These are phyloP conservation scores for Agrochola lota DNA, from an alignment of 2,888 invertebrate species.

Conservation along the genomic window DNA sequence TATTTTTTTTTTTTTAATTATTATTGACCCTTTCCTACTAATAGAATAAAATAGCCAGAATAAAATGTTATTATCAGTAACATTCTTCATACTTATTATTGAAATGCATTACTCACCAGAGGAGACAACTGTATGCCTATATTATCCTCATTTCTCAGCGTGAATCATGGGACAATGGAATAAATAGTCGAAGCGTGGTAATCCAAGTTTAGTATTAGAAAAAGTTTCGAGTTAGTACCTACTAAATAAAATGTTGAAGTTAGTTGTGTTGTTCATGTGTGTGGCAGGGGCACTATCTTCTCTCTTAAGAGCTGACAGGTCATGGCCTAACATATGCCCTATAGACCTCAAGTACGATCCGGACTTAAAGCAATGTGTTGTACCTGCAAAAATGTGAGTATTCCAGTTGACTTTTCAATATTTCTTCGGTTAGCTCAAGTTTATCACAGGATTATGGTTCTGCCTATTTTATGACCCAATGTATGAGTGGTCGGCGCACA, in stretches of 20 bases:
- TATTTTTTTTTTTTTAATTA: too few relatives aligned
- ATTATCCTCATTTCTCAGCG: slow-evolving; percentile 17
- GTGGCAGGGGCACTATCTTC: slow-evolving; percentile 16
- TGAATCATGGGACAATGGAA: slow-evolving; percentile 15
- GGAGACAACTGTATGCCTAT: neutral
- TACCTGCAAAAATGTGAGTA: slow-evolving; percentile 14
- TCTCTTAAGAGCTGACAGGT: neutral
- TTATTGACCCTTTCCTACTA: neutral
- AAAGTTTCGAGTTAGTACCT: neutral
- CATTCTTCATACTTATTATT: neutral
- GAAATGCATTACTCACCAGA: neutral
- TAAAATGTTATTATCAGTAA: neutral
- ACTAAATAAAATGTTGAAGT: slow-evolving; percentile 11
- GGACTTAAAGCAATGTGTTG: neutral
- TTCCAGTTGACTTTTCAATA: too few relatives aligned
- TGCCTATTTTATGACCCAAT: neutral
- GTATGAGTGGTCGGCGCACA: neutral
- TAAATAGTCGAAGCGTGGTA: slow-evolving; percentile 7
- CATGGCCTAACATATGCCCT: neutral
- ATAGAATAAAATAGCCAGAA: neutral
- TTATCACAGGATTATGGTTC: neutral
- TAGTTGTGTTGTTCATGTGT: neutral
- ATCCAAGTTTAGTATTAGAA: neutral
- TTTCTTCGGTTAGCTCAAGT: neutral
- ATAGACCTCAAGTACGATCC: slow-evolving; percentile 19